Base-by-base conservation (phyloP, 2,797 vertebrate genomes). In the Melopsittacus undulatus region DNA sequence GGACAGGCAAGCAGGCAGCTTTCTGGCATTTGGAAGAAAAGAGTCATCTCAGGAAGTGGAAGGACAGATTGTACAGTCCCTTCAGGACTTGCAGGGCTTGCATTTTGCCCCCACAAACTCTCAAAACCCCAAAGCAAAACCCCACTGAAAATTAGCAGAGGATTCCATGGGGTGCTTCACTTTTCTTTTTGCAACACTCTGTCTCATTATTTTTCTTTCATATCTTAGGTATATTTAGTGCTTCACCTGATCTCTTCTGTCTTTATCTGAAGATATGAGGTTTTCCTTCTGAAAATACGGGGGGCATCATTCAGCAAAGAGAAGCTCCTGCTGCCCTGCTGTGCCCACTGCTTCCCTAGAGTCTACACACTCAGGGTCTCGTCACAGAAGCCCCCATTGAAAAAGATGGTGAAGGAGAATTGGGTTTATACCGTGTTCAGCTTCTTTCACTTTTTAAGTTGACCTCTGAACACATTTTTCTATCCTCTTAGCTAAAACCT, bases 251-350 rank as follows among this genome's bases (percentile, higher is more conserved):
- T 62, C 23, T 81, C 17, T 86, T 95, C 36, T 42, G 22, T 38
- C 52, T 83, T 92, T 29, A 42, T 46, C 15, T 36, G 48, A 74
- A 83, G 9, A 48, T 29, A 67, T 15, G 36, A 3, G 1, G 17
- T 34, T 95, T 88, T 92, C 23, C 43, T 76, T 87, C 62, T 83
- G 61, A 80, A 84, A 80, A 74, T 10, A 10, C 34, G 24, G 20
- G 20, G 17, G 12, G 7, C 4, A 38, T 36, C 13, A 32, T 66
- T 89, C 49, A 88, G 21, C 24, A 52, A 69, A 94, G 81, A 59
- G 9, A 54, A 90, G 15, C 13, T 17, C 11, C 49, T 69, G 23
- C 23, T 43, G 4, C 24, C 89, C 42, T 74, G 13, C 9, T 4
- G 17, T 83, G 34, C 32, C 63, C 22, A 49, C 2, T 8, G 46